Evolutionary conservation across 1,140 invertebrate genomes (phyloP).

Genomic region (Phenacoccus solenopsis): DNA sequence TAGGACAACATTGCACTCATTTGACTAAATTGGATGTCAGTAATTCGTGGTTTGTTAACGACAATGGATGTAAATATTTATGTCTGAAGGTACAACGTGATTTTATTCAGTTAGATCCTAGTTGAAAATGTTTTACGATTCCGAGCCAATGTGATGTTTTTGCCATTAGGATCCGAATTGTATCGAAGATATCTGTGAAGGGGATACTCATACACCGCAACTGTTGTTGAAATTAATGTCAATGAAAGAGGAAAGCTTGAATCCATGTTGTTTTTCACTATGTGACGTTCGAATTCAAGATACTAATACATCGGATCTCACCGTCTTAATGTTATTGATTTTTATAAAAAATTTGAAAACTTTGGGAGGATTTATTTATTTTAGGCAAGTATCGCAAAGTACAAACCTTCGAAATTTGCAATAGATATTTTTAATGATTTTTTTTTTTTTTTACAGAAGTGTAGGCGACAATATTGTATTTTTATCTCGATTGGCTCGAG

Average conservation of each 20-base stretch:
- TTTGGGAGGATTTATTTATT: constrained; percentile 30
- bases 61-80: constrained; percentile 27
- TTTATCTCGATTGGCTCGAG: background rate
- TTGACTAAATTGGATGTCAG: constrained; percentile 27
- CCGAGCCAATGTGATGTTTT: background rate
- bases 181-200: background rate
- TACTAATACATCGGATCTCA: constrained; percentile 29
- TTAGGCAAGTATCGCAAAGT: constrained; percentile 23
- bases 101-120: no score
- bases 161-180: background rate
- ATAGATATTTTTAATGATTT: background rate
- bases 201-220: background rate
- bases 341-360: constrained; percentile 27
- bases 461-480: constrained; percentile 6
- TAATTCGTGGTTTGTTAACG: constrained; percentile 29
- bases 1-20: constrained; percentile 26
- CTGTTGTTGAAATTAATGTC: background rate
- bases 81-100: constrained; percentile 23
- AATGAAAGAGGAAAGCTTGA: constrained; percentile 2
- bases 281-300: constrained; percentile 30
- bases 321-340: constrained; percentile 26
- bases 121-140: no score
- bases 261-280: constrained; percentile 25
- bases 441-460: constrained; percentile 11
- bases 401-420: background rate